Evolutionary conservation across 2,797 vertebrate genomes (phyloP), one percentile per base, ranked within the genome.

Genomic region (Bucorvus abyssinicus): DNA sequence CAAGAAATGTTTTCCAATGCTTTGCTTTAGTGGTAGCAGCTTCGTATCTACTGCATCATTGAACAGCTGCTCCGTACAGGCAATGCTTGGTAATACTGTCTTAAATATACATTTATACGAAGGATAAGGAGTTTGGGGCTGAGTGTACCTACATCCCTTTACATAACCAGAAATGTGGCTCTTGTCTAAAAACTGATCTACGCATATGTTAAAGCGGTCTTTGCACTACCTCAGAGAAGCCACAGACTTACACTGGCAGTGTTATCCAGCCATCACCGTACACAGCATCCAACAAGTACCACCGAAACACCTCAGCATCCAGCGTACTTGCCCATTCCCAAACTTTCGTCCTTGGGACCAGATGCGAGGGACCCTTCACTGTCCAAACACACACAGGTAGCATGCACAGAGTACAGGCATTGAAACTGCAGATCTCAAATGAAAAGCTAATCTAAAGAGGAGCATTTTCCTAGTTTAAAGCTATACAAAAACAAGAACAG

Each of bases 371-470:
- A 47, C 12, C 15, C 21, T 64, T 36, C 2, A 1, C 13, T 29
- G 6, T 40, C 36, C 84, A 36, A 13, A 23, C 9, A 44, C 22
- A 17, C 21, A 34, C 9, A 19, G 9, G 23, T 15, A n/a, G 29
- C 2, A 1, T 1, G 5, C 30, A 26, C 6, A 9, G 14, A 38
- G 6, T 2, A 40, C 0, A 3, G 32, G 6, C 13, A 85, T 3
- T 24, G 23, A 64, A 88, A 56, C 15, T 0, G 3, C 9, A 26
- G 7, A 10, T 80, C 15, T 30, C 21, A 34, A 34, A 38, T 18
- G 10, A 27, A 64, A 70, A 84, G 29, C 7, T 47, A 42, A 16
- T 30, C 53, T 17, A 50, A 69, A n/a, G 2, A 38, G 14, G 0
- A 32, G 14, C 21, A 17, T 40, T 80, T 60, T 38, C 32, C 32